These are phyloP conservation scores for Drosophila vallismaia DNA, from an alignment of 2,888 invertebrate genomes.

Conservation along the genomic window DNA sequence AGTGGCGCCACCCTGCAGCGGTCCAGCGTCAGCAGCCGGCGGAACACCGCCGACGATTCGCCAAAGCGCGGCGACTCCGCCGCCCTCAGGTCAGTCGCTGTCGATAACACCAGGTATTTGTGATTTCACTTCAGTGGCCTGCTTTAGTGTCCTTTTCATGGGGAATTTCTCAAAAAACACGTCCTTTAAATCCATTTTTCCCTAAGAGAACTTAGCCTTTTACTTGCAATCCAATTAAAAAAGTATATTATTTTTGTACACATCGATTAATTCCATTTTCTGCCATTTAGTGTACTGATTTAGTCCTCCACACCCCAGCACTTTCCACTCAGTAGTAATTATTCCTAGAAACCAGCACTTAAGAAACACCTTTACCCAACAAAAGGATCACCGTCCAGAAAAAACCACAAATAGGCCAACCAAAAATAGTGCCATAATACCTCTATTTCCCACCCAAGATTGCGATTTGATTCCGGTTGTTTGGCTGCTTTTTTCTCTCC, in stretches of 20 bases:
- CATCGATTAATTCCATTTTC: not conserved
- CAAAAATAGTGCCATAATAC: slow-evolving; percentile 20
- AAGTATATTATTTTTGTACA: not conserved
- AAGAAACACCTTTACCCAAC: not conserved
- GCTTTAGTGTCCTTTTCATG: not conserved
- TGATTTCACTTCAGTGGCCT: not conserved
- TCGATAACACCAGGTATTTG: slow-evolving; percentile 37
- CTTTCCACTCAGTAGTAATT: not conserved
- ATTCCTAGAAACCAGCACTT: not conserved
- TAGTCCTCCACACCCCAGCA: not conserved
- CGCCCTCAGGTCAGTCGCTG: slow-evolving; percentile 80
- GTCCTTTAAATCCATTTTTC: not conserved
- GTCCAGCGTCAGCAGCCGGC: slow-evolving; percentile 81
- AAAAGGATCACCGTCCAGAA: not conserved
- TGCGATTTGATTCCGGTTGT: slow-evolving; percentile 20
- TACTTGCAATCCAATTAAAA: not conserved
- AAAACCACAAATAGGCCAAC: slow-evolving; percentile 5
- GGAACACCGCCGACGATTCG: slow-evolving; percentile 82
- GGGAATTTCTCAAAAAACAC: not conserved
- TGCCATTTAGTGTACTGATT: not conserved
- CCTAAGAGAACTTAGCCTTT: too few relatives aligned
- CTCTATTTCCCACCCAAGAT: slow-evolving; percentile 4
- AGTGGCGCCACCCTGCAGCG: slow-evolving; percentile 82
- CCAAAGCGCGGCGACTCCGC: slow-evolving; percentile 82
- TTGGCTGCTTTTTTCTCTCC: slow-evolving; percentile 6